These are phyloP conservation scores for Pseudorhombus dupliciocellatus DNA, from an alignment of 2,113 vertebrate genomes.

Conservation along the genomic window DNA sequence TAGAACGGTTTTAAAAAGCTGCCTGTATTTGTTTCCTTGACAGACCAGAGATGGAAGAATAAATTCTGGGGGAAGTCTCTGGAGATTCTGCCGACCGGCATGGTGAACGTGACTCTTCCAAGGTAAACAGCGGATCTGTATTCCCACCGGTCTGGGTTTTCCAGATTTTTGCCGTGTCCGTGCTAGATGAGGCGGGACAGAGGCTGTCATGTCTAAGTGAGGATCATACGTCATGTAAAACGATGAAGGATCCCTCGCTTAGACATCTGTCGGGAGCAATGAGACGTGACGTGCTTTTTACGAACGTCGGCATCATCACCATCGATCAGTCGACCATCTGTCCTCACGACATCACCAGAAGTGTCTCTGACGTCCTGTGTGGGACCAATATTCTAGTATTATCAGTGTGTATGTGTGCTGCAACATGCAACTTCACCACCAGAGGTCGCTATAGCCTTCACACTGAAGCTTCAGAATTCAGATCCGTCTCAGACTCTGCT, in stretches of 20 bases:
- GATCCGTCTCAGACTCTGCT: no score
- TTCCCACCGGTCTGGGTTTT: background rate
- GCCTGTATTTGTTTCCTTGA: background rate
- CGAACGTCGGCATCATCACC: background rate
- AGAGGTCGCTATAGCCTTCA: no score
- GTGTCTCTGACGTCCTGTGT: no score
- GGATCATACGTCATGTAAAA: background rate
- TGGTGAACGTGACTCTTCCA: slow-evolving; percentile 87
- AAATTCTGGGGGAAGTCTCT: slow-evolving; percentile 97
- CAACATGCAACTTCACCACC: no score
- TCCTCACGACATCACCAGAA: no score
- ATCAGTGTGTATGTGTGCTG: no score
- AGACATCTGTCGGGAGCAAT: background rate
- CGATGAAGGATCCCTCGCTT: background rate
- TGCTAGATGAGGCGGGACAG: background rate
- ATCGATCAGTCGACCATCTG: background rate
- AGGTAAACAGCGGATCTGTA: slow-evolving; percentile 72
- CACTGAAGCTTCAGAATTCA: no score
- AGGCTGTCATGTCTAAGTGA: background rate
- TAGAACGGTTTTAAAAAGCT: no score
- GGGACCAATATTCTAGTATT: no score
- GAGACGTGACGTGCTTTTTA: background rate
- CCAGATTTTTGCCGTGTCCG: background rate
- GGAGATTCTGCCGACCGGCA: slow-evolving; percentile 90
- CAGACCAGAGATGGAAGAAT: slow-evolving; percentile 95